A percentile compares a stretch with the other conserved stretches of the same genome.
Conservation (phyloP, 2,888 invertebrate species). For the Tenthredo distinguenda region DNA sequence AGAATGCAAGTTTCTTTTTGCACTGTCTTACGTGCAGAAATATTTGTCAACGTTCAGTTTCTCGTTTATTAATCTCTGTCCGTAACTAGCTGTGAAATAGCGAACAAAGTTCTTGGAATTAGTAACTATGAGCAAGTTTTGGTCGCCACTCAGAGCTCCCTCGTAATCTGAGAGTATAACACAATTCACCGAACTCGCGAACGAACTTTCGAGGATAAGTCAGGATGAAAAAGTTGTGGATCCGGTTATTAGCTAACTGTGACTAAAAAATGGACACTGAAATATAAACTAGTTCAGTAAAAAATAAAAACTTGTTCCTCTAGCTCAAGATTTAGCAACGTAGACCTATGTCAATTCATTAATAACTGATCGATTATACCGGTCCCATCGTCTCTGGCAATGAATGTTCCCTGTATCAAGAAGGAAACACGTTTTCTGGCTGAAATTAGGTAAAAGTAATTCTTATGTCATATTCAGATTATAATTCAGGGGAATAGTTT, state of each 20-base stretch:
- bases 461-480: too few species aligned
- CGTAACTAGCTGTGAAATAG: background rate
- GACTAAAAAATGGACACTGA: background rate
- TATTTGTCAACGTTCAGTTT: background rate
- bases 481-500: too few species aligned
- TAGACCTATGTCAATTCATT: too few species aligned
- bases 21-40: background rate
- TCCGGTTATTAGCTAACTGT: background rate
- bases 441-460: too few species aligned
- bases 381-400: too few species aligned
- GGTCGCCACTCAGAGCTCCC: background rate
- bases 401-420: too few species aligned
- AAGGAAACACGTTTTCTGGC: too few species aligned
- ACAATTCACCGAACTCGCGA: constrained; percentile 20
- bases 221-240: constrained; percentile 8
- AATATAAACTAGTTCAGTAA: background rate
- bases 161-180: constrained; percentile 17
- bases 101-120: constrained; percentile 4
- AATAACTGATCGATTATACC: too few species aligned
- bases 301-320: background rate
- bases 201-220: constrained; percentile 1
- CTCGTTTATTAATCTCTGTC: background rate
- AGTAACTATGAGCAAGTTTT: constrained; percentile 5
- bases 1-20: background rate
- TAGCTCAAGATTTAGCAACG: background rate